Conservation (phyloP, 2,113 vertebrate genomes). For the Oenanthe melanoleuca region DNA sequence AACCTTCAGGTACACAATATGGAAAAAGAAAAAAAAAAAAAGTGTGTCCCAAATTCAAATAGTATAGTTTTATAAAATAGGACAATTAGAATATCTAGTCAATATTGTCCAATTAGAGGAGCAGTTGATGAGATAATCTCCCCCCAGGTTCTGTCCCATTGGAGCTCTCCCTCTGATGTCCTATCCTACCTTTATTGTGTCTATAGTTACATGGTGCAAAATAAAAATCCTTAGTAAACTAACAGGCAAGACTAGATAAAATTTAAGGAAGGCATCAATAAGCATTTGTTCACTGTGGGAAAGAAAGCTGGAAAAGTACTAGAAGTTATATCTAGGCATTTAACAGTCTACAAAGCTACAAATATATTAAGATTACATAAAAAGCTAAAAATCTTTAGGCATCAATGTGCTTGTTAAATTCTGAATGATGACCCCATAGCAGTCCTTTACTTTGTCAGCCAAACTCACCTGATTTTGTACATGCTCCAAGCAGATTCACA, state of each 20-base stretch:
- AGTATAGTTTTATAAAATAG: not conserved
- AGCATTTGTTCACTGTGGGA: not conserved
- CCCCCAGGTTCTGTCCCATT: fast-evolving
- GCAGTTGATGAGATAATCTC: not conserved
- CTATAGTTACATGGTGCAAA: not conserved
- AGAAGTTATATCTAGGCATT: not conserved
- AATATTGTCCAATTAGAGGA: not conserved
- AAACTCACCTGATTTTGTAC: conserved; percentile 93
- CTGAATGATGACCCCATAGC: not conserved
- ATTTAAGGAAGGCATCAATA: not conserved
- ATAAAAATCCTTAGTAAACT: not conserved
- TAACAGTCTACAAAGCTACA: not conserved
- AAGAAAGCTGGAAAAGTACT: not conserved
- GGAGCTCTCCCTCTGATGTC: fast-evolving
- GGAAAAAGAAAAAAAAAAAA: not conserved
- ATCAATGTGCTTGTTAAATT: not conserved
- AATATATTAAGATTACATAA: not conserved
- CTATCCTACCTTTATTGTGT: not conserved
- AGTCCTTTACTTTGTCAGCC: not conserved
- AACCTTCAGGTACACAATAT: not conserved
- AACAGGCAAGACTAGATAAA: not conserved
- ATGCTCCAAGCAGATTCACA: conserved; percentile 95
- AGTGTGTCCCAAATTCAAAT: fast-evolving
- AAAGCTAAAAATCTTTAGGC: not conserved
- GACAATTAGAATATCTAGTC: not conserved